Base-by-base conservation (phyloP, 2,888 invertebrate genomes). In the Leucoptera coffeella region DNA sequence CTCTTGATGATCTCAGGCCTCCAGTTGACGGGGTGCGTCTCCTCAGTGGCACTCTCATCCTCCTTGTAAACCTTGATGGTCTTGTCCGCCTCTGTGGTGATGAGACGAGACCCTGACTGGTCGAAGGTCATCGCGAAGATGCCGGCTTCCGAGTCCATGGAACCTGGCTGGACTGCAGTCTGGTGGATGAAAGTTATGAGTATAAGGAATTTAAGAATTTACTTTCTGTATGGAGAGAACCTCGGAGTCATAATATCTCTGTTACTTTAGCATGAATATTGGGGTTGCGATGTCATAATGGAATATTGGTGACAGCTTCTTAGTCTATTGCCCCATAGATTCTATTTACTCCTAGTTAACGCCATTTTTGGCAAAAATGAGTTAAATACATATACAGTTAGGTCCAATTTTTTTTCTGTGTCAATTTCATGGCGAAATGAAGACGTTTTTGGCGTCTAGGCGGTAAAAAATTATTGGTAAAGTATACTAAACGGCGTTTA, bases 11-110 rank as follows among this genome's bases (percentile, higher is more conserved):
- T 90, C 48, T 99, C 96, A 1, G 97, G 97, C 30, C 92, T 80
- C 99, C 97, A 99, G 55, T 93, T 89, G 40, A 99, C 77, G 0
- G 99, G 99, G 72, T 99, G 94, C 0, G 85, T 79, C 45, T 99
- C 96, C 67, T 97, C 97, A 0, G 87, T 86, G 1, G 99, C 99
- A 12, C 84, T 78, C 8, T 95, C 93, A 53, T 99, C 97, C 60
- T 96, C 96, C 49, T 88, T 91, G 67, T 97, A 99, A 35, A 99
- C 87, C 74, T 99, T 99, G 40, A 99, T 92, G 1, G 97, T 97
- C 64, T 99, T 99, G 60, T 99, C 99, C 0, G 97, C 96, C 57
- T 99, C 99, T 0, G 92, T 89, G 1, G 97, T 95, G 38, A 99
- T 88, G 34, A 99, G 78, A 12, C 97, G 78, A 1, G 88, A 84